phyloP scores from a whole-genome alignment of 2,113 vertebrate species.

The Mobula birostris region DNA sequence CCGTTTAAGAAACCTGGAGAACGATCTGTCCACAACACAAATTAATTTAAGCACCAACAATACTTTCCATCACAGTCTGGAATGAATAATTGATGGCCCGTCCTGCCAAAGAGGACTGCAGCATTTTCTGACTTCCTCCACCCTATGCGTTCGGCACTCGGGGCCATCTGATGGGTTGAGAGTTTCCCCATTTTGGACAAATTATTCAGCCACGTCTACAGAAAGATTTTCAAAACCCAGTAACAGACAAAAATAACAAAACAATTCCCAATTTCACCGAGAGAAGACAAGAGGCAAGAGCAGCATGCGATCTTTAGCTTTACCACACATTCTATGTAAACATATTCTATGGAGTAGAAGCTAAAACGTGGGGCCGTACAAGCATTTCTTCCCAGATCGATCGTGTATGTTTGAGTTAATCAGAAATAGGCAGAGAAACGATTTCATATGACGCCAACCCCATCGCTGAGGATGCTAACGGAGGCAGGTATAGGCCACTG shows the following conservation, averaged over 20 bases:
- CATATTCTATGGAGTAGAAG: no score
- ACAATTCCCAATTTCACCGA: not conserved
- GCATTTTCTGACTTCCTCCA: not conserved
- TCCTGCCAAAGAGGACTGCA: not conserved
- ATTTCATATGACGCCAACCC: not conserved
- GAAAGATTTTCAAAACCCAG: not conserved
- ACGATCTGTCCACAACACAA: constrained; percentile 74
- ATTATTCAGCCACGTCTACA: not conserved
- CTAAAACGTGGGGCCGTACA: not conserved
- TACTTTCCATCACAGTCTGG: not conserved
- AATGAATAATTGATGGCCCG: not conserved
- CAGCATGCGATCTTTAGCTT: not conserved
- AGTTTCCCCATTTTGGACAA: not conserved
- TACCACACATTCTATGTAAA: not conserved
- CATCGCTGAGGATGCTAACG: not conserved
- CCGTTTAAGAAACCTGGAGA: constrained; percentile 66
- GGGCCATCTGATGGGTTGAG: not conserved
- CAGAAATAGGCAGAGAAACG: not conserved
- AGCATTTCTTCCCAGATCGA: not conserved
- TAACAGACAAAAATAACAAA: not conserved
- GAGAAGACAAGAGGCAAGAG: not conserved
- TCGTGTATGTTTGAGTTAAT: not conserved
- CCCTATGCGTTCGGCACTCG: not conserved
- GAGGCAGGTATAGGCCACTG: not conserved
- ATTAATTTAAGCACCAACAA: constrained; percentile 68